Evolutionary conservation across 2,113 vertebrate species (phyloP).

Genomic region (Columba janthina): DNA sequence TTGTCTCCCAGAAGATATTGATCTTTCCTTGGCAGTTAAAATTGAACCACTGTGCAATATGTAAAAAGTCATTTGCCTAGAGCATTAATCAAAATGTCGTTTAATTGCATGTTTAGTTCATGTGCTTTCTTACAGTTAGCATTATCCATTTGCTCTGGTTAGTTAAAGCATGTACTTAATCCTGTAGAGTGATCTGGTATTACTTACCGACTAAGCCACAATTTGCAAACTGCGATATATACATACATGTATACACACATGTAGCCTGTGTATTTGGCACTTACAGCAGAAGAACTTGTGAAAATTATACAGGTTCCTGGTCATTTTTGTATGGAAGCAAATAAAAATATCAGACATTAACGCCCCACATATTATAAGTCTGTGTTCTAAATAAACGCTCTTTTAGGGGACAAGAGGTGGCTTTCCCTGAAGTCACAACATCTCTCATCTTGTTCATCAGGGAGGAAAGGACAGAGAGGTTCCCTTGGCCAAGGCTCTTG

Average conservation of each 20-base stretch:
- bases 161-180: background rate
- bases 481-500: background rate
- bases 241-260: background rate
- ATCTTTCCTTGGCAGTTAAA: background rate
- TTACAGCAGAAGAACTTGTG: background rate
- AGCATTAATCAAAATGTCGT: background rate
- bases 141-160: background rate
- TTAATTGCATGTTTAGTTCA: background rate
- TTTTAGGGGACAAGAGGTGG: background rate
- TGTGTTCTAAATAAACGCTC: background rate
- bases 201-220: background rate
- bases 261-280: background rate
- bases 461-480: background rate
- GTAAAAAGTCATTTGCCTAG: background rate
- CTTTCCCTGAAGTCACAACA: background rate
- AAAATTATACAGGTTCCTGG: background rate
- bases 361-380: background rate
- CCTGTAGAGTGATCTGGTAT: background rate
- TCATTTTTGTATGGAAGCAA: background rate
- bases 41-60: background rate
- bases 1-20: background rate
- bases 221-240: background rate
- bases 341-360: background rate
- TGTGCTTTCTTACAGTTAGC: background rate
- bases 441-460: background rate